Base-by-base conservation (phyloP, 1,140 invertebrate genomes). In the Acarapis woodi region DNA sequence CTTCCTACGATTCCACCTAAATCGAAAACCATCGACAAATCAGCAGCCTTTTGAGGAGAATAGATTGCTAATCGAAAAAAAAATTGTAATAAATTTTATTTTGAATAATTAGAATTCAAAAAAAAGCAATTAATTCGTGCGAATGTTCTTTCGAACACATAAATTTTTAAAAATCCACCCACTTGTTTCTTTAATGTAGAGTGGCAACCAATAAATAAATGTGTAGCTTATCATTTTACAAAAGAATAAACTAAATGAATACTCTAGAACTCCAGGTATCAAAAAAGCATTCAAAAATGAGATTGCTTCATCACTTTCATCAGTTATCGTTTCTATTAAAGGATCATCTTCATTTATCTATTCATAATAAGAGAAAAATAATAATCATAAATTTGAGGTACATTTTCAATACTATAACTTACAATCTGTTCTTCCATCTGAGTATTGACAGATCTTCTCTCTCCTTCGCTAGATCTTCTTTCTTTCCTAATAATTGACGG, bases 161-260 rank as follows among this genome's bases (percentile, higher is more conserved):
- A 26, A 29, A 43, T 16, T 31, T 20, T 10, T 26, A 23, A 29
- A 14, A 15, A 20, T 28, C 12, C 16, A 47, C 67, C 71, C 52
- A 87, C 80, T 76, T 41, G 73, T 73, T 37, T 62, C 59, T 33
- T 68, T 66, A 36, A 96, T 80, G 47, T 90, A 94, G 12, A 71
- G 55, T 32, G 87, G 87, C 44, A 96, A 60, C 85, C 87, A 96
- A 53, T 76, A 93, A 9, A 94, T 65, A 57, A 94, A 94, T 38
- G 85, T 93, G 51, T 96, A 94, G 51, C 75, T 83, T 36, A 94
- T 83, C 4, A 93, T 62, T 57, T 94, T 96, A n/a, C 82, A 76
- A 58, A 94, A 96, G 55, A 94, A 93, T 23, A 96, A 60, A 25
- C 76, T 80, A 2, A 90, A 51, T 0, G 85, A 83, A 60, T 79